Conservation (phyloP, 2,888 invertebrate species). For the Ephialtes manifestator region DNA sequence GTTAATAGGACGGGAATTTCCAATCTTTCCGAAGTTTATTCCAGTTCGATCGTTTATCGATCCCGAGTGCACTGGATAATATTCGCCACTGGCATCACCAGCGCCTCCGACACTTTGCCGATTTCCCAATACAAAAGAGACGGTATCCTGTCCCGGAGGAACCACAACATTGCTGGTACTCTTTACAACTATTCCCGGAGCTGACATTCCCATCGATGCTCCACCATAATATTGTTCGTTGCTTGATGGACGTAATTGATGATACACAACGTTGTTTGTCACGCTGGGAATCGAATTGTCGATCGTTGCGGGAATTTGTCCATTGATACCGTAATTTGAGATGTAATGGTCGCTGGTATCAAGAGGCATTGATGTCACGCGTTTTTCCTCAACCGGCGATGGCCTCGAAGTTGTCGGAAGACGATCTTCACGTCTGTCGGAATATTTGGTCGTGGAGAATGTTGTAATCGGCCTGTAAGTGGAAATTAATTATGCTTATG, state of each 20-base stretch:
- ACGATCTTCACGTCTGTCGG: background rate
- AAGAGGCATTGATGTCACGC: constrained; percentile 79
- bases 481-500: no score
- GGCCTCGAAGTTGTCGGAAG: background rate
- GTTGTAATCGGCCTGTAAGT: constrained; percentile 9
- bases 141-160: constrained; percentile 89
- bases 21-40: constrained; percentile 70
- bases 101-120: constrained; percentile 86
- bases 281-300: constrained; percentile 67
- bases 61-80: constrained; percentile 51
- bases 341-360: constrained; percentile 69
- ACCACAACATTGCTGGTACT: constrained; percentile 90
- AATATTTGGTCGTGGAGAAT: background rate
- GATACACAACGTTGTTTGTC: constrained; percentile 68
- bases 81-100: constrained; percentile 59
- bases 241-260: constrained; percentile 67
- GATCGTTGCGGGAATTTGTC: constrained; percentile 59
- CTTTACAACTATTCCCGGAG: constrained; percentile 80
- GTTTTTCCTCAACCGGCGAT: constrained; percentile 41
- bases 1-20: constrained; percentile 44
- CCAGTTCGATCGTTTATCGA: constrained; percentile 70
- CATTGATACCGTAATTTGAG: constrained; percentile 73
- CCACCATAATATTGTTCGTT: constrained; percentile 68
- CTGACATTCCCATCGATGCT: constrained; percentile 39
- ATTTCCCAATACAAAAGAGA: constrained; percentile 89